Evolutionary conservation across 2,888 invertebrate genomes (phyloP).

Genomic region (Noctuana brunneofusca): DNA sequence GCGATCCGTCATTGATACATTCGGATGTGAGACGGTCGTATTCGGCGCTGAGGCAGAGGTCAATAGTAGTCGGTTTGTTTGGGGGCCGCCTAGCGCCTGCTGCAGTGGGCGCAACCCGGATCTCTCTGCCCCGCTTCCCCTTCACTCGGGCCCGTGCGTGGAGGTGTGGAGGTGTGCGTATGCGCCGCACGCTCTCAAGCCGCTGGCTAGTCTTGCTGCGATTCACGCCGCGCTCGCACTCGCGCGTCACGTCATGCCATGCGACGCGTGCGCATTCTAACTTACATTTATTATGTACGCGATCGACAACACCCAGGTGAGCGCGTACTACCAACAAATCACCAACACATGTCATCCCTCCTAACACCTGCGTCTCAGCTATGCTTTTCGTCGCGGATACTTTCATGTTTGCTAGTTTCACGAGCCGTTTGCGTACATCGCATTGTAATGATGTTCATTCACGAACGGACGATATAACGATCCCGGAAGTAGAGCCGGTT

Average conservation of each 20-base stretch:
- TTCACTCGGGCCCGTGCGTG: slow-evolving; percentile 74
- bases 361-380: slow-evolving; percentile 25
- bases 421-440: slow-evolving; percentile 51
- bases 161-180: slow-evolving; percentile 67
- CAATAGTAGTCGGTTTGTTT: slow-evolving; percentile 66
- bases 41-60: slow-evolving; percentile 58
- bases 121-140: slow-evolving; percentile 79
- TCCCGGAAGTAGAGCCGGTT: slow-evolving; percentile 81
- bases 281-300: slow-evolving; percentile 76
- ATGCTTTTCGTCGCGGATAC: not conserved
- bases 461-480: slow-evolving; percentile 69
- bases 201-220: slow-evolving; percentile 69
- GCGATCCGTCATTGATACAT: slow-evolving; percentile 35
- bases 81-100: slow-evolving; percentile 61
- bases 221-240: slow-evolving; percentile 59
- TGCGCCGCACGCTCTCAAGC: slow-evolving; percentile 47
- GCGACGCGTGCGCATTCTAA: slow-evolving; percentile 61
- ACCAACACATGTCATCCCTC: slow-evolving; percentile 30
- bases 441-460: slow-evolving; percentile 73
- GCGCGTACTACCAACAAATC: slow-evolving; percentile 50
- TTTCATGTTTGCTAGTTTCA: slow-evolving; percentile 48
- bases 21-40: slow-evolving; percentile 52
- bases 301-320: slow-evolving; percentile 79
- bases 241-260: slow-evolving; percentile 52
- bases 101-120: slow-evolving; percentile 81